phyloP scores from a whole-genome alignment of 1,140 invertebrate genomes.

The Hycleus cichorii region DNA sequence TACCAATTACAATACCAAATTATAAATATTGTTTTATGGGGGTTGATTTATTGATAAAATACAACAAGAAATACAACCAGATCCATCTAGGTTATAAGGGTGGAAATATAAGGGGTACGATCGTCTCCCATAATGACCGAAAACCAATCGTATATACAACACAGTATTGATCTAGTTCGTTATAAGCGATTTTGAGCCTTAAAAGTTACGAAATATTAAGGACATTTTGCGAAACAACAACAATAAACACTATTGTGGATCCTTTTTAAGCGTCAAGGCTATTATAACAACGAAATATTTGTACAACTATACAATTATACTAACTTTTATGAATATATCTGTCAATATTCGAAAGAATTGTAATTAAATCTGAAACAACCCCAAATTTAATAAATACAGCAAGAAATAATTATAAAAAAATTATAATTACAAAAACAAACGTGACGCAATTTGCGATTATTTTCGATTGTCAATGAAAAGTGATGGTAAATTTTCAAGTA shows the following conservation, averaged over 20 bases:
- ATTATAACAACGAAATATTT: conserved; percentile 9
- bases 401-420: no score
- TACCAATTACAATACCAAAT: background rate
- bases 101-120: background rate
- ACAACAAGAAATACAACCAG: background rate
- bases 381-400: no score
- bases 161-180: conserved; percentile 21
- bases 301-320: conserved; percentile 11
- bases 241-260: background rate
- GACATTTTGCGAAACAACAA: background rate
- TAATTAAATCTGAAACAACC: no score
- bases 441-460: no score
- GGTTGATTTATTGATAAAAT: no score
- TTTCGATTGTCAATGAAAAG: no score
- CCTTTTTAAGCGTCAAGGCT: conserved; percentile 11
- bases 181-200: conserved; percentile 8
- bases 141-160: conserved; percentile 17
- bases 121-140: conserved; percentile 17
- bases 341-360: no score
- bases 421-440: no score
- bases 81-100: conserved; percentile 1
- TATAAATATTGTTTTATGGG: background rate
- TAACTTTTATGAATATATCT: conserved; percentile 17
- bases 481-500: no score
- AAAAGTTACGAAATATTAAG: background rate